Percentiles rank a stretch among this genome's conserved stretches.
Evolutionary conservation across 2,888 invertebrate genomes (phyloP).

Genomic region (Bellardia bayeri): DNA sequence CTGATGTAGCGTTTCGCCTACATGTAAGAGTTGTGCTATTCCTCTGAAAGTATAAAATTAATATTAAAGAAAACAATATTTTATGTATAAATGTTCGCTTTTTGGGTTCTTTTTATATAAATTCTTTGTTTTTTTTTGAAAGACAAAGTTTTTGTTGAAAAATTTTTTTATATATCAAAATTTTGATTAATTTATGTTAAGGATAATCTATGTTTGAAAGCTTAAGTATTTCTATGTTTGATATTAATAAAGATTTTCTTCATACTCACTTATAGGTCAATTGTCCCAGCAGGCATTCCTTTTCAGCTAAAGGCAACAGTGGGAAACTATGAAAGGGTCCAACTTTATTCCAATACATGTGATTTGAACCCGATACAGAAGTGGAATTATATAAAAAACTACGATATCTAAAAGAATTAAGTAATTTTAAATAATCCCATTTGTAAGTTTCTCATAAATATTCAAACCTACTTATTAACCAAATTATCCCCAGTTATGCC

Average conservation of each 20-base stretch:
- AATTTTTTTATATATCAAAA: too few relatives aligned
- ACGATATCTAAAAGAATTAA: conserved; percentile 79
- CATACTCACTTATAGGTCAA: conserved; percentile 87
- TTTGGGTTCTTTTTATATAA: too few relatives aligned
- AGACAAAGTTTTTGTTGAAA: too few relatives aligned
- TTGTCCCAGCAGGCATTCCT: conserved; percentile 92
- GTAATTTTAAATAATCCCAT: neutral
- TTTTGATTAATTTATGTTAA: too few relatives aligned
- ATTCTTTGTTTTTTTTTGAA: too few relatives aligned
- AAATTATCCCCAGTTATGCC: conserved; percentile 85
- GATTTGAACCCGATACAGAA: conserved; percentile 84
- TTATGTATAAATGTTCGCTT: neutral
- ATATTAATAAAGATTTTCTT: neutral
- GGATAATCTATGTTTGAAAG: too few relatives aligned
- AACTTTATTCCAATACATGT: conserved; percentile 90
- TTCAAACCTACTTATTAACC: conserved; percentile 80
- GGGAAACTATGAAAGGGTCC: conserved; percentile 95
- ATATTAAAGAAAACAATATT: neutral
- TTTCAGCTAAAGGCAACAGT: conserved; percentile 88
- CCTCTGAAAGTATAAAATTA: conserved; percentile 85
- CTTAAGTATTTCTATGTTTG: too few relatives aligned
- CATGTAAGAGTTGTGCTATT: conserved; percentile 91
- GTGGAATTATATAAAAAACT: conserved; percentile 82
- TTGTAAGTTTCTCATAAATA: neutral
- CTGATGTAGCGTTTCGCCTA: conserved; percentile 88